phyloP scores from a whole-genome alignment of 2,888 invertebrate species.

The Lycocerus yunnanus region DNA sequence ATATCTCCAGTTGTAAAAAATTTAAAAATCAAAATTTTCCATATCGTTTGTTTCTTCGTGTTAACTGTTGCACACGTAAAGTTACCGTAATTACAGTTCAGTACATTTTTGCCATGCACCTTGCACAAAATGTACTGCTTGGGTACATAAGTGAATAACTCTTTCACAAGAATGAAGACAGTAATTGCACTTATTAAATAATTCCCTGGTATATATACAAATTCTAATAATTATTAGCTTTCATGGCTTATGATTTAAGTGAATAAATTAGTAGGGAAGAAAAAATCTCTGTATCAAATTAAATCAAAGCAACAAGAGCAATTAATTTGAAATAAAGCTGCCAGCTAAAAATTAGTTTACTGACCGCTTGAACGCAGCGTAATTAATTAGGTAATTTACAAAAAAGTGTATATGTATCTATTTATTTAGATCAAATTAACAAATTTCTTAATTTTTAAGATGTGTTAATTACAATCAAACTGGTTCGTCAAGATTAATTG shows the following conservation, averaged over 20 bases:
- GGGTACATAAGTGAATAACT: not conserved
- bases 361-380: not conserved
- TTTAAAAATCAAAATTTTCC: not conserved
- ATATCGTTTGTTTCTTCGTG: not conserved
- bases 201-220: not conserved
- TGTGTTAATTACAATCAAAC: not conserved
- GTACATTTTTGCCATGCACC: not conserved
- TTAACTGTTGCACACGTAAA: not conserved
- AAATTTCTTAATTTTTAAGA: not conserved
- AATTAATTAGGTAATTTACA: not conserved
- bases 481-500: not conserved
- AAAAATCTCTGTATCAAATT: not conserved
- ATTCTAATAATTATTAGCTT: not conserved
- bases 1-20: not conserved
- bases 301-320: not conserved
- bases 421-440: not conserved
- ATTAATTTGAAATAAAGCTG: not conserved
- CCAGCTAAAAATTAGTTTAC: not conserved
- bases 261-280: not conserved
- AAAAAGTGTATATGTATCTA: not conserved
- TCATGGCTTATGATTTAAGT: not conserved
- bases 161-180: not conserved
- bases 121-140: not conserved
- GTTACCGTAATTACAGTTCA: not conserved
- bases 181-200: not conserved